Percentiles rank a stretch among this genome's conserved stretches.
Conservation (phyloP, 2,888 invertebrate genomes). For the Microctonus hyperodae region DNA sequence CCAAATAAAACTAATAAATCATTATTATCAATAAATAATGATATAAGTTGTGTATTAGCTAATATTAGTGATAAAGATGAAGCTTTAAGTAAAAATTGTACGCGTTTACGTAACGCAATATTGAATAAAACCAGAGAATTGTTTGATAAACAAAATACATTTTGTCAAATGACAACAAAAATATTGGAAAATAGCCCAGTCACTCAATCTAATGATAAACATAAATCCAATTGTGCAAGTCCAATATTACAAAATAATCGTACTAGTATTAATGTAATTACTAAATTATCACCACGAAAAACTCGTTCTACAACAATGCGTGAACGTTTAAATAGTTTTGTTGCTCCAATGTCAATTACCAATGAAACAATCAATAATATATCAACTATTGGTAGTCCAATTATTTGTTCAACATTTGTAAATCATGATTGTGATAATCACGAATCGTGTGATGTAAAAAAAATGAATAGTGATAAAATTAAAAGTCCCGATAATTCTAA, state of each 20-base stretch:
- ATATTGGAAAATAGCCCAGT: not conserved
- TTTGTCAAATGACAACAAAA: conserved; percentile 14
- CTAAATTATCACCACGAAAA: not conserved
- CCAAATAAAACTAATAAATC: too few relatives aligned
- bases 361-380: conserved; percentile 25
- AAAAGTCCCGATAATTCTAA: not conserved
- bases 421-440: conserved; percentile 28
- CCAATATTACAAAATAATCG: conserved; percentile 39
- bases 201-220: not conserved
- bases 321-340: not conserved
- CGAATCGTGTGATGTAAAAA: conserved; percentile 14
- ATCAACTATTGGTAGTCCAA: conserved; percentile 36
- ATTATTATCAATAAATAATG: not conserved
- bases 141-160: conserved; percentile 40
- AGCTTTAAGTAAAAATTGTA: conserved; percentile 41
- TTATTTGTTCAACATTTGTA: conserved; percentile 51
- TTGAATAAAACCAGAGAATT: conserved; percentile 48
- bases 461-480: not conserved
- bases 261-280: conserved; percentile 9
- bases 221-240: conserved; percentile 26
- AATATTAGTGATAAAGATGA: conserved; percentile 40
- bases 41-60: conserved; percentile 14
- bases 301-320: not conserved
- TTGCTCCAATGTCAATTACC: not conserved
- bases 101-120: conserved; percentile 47